Conservation (phyloP, 2,797 vertebrate genomes). For the Setipinna tenuifilis region DNA sequence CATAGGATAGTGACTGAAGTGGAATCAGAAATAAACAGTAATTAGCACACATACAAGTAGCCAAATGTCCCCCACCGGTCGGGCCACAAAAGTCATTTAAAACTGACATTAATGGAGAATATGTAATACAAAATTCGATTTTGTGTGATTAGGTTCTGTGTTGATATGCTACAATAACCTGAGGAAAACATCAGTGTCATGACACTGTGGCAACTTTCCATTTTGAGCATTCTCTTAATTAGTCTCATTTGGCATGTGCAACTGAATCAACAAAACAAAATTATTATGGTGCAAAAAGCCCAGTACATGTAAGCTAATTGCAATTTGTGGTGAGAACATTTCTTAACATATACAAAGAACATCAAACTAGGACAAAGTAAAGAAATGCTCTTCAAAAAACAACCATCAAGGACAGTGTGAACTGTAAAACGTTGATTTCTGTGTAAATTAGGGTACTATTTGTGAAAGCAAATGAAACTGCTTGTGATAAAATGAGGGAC, state of each 20-base stretch:
- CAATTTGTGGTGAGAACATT: not conserved
- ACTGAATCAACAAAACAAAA: not conserved
- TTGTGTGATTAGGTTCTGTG: not conserved
- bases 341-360: not conserved
- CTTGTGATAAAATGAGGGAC: not conserved
- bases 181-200: not conserved
- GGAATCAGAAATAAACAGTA: too few relatives aligned
- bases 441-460: not conserved
- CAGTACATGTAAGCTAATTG: not conserved
- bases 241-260: not conserved
- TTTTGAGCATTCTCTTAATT: not conserved
- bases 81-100: not conserved
- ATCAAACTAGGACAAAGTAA: not conserved
- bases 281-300: too few relatives aligned
- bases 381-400: not conserved
- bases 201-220: not conserved
- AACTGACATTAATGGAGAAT: not conserved
- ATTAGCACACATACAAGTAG: too few relatives aligned
- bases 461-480: not conserved
- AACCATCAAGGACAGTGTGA: not conserved
- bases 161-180: not conserved
- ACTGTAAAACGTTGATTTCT: not conserved
- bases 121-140: not conserved
- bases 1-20: too few relatives aligned
- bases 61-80: not conserved